A percentile compares a stretch with the other conserved stretches of the same genome.
Conservation (phyloP, 1,140 invertebrate species). For the Agrilus planipennis region DNA sequence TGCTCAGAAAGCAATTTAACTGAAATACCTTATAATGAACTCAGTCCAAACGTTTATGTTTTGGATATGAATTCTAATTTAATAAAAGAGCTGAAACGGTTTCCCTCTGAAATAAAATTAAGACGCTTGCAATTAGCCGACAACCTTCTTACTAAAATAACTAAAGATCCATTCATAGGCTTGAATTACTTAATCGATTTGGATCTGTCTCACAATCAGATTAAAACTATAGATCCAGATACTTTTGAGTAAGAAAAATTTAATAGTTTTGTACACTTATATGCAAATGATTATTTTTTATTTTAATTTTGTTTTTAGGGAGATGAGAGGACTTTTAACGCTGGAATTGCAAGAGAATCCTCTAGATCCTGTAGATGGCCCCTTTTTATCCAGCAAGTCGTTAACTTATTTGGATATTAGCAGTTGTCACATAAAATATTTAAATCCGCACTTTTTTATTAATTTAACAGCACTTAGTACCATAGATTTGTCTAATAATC, state of each 20-base stretch:
- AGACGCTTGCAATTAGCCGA: slow-evolving; percentile 57
- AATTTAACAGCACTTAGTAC: slow-evolving; percentile 52
- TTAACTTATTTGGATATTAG: slow-evolving; percentile 55
- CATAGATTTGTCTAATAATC: slow-evolving; percentile 57
- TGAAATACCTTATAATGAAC: slow-evolving; percentile 49
- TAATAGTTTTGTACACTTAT: slow-evolving; percentile 13
- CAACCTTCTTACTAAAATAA: slow-evolving; percentile 47
- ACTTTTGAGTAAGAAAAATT: slow-evolving; percentile 48
- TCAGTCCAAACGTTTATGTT: slow-evolving; percentile 56
- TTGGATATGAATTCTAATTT: slow-evolving; percentile 60
- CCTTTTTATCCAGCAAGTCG: slow-evolving; percentile 51
- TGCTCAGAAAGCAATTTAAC: slow-evolving; percentile 66
- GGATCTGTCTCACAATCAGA: slow-evolving; percentile 54
- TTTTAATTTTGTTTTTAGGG: slow-evolving; percentile 39
- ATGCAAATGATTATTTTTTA: slow-evolving; percentile 13
- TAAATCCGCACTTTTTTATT: slow-evolving; percentile 52
- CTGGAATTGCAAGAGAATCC: slow-evolving; percentile 59
- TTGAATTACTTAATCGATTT: slow-evolving; percentile 55
- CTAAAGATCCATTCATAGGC: slow-evolving; percentile 47
- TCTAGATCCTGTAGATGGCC: slow-evolving; percentile 44
- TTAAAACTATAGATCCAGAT: slow-evolving; percentile 49
- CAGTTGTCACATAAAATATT: slow-evolving; percentile 43
- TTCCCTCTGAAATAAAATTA: slow-evolving; percentile 53
- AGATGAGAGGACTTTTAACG: slow-evolving; percentile 53
- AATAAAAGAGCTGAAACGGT: slow-evolving; percentile 43